Evolutionary conservation across 2,113 vertebrate genomes (phyloP), one percentile per base, ranked within the genome.

Genomic region (Steatornis caripensis): DNA sequence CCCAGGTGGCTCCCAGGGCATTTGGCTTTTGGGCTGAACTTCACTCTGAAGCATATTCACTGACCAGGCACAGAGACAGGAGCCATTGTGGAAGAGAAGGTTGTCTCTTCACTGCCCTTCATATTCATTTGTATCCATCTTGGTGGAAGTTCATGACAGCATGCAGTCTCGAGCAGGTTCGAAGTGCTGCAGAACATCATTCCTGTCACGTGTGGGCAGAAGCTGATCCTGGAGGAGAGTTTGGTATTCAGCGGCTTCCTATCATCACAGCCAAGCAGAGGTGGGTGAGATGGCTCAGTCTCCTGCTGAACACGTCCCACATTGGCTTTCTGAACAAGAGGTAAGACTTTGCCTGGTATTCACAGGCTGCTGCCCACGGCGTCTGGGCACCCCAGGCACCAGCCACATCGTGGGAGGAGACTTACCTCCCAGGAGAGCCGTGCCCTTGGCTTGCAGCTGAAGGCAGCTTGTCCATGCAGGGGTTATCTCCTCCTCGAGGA

Each of bases 171-270:
- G 0, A 15, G 53, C 2, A 43, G 32, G 37, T 20, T 43, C 23
- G 5, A 15, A 62, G 49, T 23, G 70, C 60, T 14, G n/a, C 15
- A 10, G 39, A 29, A 45, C 82, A 51, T 61, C 45, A 0, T 36
- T 6, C 27, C 10, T 1, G 3, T 5, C 55, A 15, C 0, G 1
- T 1, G 21, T 0, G 1, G 36, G 71, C 60, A 39, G 45, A 26
- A 16, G 49, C 12, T 4, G 29, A 6, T 12, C 32, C 18, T 1
- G 2, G 51, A 26, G 71, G 32, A 45, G 76, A 22, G 34, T 7
- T 12, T 68, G 77, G 74, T 17, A 39, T 30, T 27, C 85, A 8
- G 80, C 43, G 36, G 57, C 58, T 53, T 72, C 32, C 58, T 12
- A 4, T 7, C 16, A 4, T 3, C 48, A 4, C 49, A 14, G 79